phyloP scores from a whole-genome alignment of 2,797 vertebrate genomes.

The Myotis planiceps region DNA sequence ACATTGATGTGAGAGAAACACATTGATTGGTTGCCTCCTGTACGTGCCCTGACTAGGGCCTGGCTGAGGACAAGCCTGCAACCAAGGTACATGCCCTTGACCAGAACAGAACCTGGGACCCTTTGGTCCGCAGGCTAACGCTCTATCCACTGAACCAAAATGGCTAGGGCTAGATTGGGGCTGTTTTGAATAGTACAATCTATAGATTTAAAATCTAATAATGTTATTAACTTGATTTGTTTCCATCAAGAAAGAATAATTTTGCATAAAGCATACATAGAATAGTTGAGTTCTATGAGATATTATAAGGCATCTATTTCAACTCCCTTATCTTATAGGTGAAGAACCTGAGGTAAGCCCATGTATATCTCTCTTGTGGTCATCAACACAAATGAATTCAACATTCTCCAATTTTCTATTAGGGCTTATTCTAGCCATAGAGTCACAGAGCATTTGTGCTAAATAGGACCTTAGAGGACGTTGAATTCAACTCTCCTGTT shows the following conservation, averaged over 20 bases:
- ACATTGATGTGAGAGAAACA: too few species aligned
- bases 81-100: too few species aligned
- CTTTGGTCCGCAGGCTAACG: too few species aligned
- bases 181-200: slow-evolving; percentile 30
- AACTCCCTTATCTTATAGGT: neutral
- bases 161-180: neutral
- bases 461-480: neutral
- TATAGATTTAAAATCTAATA: neutral
- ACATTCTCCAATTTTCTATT: neutral
- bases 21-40: too few species aligned
- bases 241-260: neutral
- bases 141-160: too few species aligned
- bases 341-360: neutral
- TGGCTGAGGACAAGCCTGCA: too few species aligned
- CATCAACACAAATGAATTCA: neutral
- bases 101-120: too few species aligned
- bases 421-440: neutral
- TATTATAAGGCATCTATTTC: neutral
- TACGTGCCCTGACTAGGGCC: too few species aligned
- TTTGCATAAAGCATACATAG: neutral
- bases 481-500: neutral
- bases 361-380: neutral
- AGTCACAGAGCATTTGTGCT: neutral
- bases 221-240: neutral
- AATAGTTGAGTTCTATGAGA: neutral